Evolutionary conservation across 1,140 invertebrate species (phyloP), one percentile per base, ranked within the genome.

Genomic region (Hypothenemus hampei): DNA sequence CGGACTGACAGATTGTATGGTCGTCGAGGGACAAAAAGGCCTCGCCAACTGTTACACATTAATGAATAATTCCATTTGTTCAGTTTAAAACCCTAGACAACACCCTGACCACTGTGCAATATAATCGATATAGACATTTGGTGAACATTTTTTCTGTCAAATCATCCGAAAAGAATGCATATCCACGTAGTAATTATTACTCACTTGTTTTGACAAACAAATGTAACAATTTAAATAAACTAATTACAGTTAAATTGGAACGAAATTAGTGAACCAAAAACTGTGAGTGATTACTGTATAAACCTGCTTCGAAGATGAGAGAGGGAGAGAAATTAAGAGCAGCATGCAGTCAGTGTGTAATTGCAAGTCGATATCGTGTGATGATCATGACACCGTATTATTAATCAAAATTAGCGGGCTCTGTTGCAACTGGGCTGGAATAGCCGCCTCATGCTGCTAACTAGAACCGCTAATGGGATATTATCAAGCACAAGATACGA

Each of bases 61-160:
- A 43, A 52, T 52, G 49, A 52, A 52, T 52, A 52, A 52, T 43
- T 52, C 39, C 22, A 43, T 52, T 52, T 43, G 37, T 37, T 19
- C n/a, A n/a, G n/a, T n/a, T n/a, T n/a, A n/a, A 19, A 35, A 43
- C 37, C 49, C 49, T 24, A 43, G 49, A 49, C 47, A 39, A 49
- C 44, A 39, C 24, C 39, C 33, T 52, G 49, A 37, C 37, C 49
- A 52, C 11, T 10, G 8, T 52, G 37, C n/a, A 43, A 20, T 43
- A n/a, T 43, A 52, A 52, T 52, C 49, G 31, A 52, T 52, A 43
- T 23, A 44, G 1, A 18, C 4, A 26, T n/a, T n/a, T n/a, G n/a
- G n/a, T n/a, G n/a, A n/a, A n/a, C n/a, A n/a, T n/a, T 37, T 37
- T 37, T n/a, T 37, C 2, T 7, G 35, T 8, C 16, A 1, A 37